Evolutionary conservation across 2,113 vertebrate genomes (phyloP), one percentile per base, ranked within the genome.

Genomic region (Sturnira hondurensis): DNA sequence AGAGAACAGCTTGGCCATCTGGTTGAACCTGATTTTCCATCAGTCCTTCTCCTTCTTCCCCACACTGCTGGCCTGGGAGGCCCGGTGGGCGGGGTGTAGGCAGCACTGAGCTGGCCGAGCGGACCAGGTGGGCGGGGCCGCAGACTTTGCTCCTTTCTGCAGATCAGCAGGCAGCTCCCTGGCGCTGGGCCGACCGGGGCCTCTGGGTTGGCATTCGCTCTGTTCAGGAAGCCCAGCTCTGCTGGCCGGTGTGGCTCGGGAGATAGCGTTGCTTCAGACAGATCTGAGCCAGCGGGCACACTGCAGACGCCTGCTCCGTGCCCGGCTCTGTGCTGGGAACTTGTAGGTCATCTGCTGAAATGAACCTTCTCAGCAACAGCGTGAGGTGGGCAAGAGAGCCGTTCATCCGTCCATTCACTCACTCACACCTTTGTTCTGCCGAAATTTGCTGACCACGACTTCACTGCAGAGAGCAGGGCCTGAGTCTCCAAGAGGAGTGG

Each of bases 21-120:
- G 96, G 73, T 91, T 52, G 74, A 73, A 96, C 86, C 94, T 94
- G 94, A 86, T 86, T 91, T 94, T 50, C 56, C 38, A 22, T 90
- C 47, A n/a, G 31, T 50, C 63, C n/a, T 54, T 50, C 38, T 43
- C 33, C 70, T 24, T 61, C 76, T 90, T 76, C 45, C 87, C 63
- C 20, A 71, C 15, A 41, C 28, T 36, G 93, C 58, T 71, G 76
- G 76, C 70, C 84, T 63, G 1, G 63, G 76, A 77, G 70, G 41
- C 58, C 4, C 17, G 31, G 45, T 33, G 73, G 74, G 74, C 16
- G 1, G 82, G 36, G 16, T 11, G 6, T 10, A 26, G 38, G 36
- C 1, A 4, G 36, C 41, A 7, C 56, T 16, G 77, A 91, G 52
- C 33, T 36, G 71, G 86, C 68, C 52, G 85, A 17, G 11, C 7